These are phyloP conservation scores for Lophotriccus pileatus DNA, from an alignment of 2,797 vertebrate genomes.

Conservation along the genomic window DNA sequence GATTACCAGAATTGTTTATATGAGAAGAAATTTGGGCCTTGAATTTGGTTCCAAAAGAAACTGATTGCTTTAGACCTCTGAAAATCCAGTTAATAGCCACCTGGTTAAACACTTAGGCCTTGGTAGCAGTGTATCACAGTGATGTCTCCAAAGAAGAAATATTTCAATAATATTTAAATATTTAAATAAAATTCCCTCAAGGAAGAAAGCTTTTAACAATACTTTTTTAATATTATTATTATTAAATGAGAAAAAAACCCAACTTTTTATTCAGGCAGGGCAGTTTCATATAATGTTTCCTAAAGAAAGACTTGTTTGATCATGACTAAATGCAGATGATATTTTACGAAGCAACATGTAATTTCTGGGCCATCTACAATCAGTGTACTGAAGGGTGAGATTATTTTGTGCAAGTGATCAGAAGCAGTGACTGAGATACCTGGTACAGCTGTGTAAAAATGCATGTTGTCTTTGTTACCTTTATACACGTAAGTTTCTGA, in stretches of 20 bases:
- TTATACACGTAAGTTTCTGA: background rate
- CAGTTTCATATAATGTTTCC: background rate
- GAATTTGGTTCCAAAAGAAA: background rate
- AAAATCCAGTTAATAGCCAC: background rate
- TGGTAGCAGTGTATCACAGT: background rate
- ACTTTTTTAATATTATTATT: background rate
- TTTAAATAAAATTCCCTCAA: background rate
- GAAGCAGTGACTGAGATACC: background rate
- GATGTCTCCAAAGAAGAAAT: background rate
- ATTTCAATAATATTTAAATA: background rate
- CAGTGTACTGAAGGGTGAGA: background rate
- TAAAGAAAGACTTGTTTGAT: background rate
- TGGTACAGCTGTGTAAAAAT: background rate
- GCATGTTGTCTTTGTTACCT: background rate
- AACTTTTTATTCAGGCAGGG: background rate
- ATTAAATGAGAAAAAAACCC: background rate
- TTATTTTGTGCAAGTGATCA: background rate
- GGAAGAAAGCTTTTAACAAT: background rate
- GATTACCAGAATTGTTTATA: background rate
- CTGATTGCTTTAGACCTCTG: background rate
- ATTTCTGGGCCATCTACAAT: background rate
- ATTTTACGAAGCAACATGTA: background rate
- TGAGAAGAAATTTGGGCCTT: background rate
- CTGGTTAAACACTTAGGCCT: background rate
- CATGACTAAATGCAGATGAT: background rate